phyloP scores from a whole-genome alignment of 2,797 vertebrate species.

The Enteromius radiatus region DNA sequence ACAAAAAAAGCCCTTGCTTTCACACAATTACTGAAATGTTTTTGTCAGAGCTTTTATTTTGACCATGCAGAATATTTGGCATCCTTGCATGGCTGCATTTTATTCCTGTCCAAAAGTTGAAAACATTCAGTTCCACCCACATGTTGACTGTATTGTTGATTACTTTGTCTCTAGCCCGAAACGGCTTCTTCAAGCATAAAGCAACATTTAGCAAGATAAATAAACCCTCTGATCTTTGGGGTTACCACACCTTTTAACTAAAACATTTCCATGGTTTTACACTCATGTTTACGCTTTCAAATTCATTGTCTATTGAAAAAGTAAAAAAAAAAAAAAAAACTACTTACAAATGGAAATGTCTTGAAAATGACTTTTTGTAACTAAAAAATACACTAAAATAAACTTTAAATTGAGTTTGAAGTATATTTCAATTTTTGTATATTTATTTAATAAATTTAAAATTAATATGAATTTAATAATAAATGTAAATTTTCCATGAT shows the following conservation, averaged over 20 bases:
- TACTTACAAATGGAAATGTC: background rate
- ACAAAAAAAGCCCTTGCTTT: conserved; percentile 41
- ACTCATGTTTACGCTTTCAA: background rate
- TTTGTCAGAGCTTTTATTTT: conserved; percentile 26
- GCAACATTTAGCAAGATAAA: background rate
- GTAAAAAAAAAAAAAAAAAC: background rate
- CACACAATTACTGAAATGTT: conserved; percentile 16
- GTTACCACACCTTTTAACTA: background rate
- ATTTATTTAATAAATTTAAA: background rate
- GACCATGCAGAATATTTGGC: background rate
- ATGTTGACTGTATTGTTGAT: conserved; percentile 15
- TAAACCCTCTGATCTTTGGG: background rate
- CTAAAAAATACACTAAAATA: background rate
- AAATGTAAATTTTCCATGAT: background rate
- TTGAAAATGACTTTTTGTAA: background rate
- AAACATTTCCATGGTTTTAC: background rate
- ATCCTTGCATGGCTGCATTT: background rate
- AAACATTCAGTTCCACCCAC: conserved; percentile 30
- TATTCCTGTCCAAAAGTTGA: background rate
- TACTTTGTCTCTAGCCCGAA: background rate
- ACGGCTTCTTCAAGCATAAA: background rate
- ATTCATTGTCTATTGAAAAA: background rate
- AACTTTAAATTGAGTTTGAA: background rate
- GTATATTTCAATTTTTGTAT: background rate
- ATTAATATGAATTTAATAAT: background rate